Percentiles rank a stretch among this genome's conserved stretches.
Evolutionary conservation across 2,113 vertebrate species (phyloP).

Genomic region (Speoplatyrhinus poulsoni): DNA sequence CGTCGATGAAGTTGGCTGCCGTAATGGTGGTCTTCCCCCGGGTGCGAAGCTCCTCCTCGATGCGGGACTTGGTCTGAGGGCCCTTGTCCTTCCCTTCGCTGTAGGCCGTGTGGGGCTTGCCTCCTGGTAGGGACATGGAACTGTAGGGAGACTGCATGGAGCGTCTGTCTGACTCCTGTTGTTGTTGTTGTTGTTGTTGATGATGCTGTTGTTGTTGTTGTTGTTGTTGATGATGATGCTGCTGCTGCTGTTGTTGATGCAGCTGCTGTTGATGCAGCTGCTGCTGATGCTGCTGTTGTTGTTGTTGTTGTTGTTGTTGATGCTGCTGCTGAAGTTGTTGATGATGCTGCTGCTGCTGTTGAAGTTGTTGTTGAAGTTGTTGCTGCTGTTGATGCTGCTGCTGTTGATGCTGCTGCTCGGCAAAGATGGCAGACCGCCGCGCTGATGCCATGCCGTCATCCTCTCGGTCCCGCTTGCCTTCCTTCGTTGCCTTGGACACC

Average conservation of each 20-base stretch:
- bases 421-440: constrained; percentile 78
- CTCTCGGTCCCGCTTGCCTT: constrained; percentile 88
- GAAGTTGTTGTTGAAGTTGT: neutral
- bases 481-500: constrained; percentile 86
- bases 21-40: constrained; percentile 98
- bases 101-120: constrained; percentile 85
- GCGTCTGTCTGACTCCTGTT: constrained; percentile 75
- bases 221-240: neutral
- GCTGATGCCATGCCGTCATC: constrained; percentile 76
- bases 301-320: constrained; percentile 69
- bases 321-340: too few species aligned
- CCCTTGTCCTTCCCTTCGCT: constrained; percentile 91
- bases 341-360: too few species aligned
- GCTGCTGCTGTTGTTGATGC: neutral
- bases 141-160: constrained; percentile 78
- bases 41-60: constrained; percentile 95
- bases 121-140: constrained; percentile 70
- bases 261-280: neutral
- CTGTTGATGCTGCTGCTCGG: constrained; percentile 80
- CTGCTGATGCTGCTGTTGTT: neutral
- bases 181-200: constrained; percentile 47
- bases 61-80: constrained; percentile 91
- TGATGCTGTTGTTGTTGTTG: constrained; percentile 48
- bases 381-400: too few species aligned
- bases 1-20: constrained; percentile 97